Percentiles rank a stretch among this genome's conserved stretches.
Conservation (phyloP, 1,140 invertebrate species). For the Pomacea maculata region DNA sequence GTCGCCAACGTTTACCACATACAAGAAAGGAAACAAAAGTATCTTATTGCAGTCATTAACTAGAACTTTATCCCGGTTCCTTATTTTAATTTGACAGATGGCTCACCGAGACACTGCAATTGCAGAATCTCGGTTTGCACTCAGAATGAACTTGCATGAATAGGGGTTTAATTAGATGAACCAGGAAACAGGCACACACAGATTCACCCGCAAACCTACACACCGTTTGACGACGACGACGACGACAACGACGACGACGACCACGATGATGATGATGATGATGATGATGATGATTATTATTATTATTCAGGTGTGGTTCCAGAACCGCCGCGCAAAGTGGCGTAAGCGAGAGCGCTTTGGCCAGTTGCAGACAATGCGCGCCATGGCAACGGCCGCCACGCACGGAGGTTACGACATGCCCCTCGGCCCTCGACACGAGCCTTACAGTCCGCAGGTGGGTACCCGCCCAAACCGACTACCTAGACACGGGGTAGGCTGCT, state of each 20-base stretch:
- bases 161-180: too few species aligned
- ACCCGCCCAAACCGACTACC: background rate
- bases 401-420: conserved; percentile 52
- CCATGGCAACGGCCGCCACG: conserved; percentile 51
- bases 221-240: background rate
- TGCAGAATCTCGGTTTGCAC: too few species aligned
- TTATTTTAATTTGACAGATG: too few species aligned
- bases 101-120: too few species aligned
- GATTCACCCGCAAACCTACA: background rate
- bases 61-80: too few species aligned
- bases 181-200: background rate
- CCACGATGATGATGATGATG: conserved; percentile 3
- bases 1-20: too few species aligned
- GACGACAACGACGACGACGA: background rate
- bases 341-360: conserved; percentile 74
- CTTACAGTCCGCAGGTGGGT: conserved; percentile 46
- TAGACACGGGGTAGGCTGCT: too few species aligned
- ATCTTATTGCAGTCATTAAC: too few species aligned
- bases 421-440: conserved; percentile 46
- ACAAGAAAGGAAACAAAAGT: too few species aligned
- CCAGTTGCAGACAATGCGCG: conserved; percentile 56
- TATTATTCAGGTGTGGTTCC: conserved; percentile 92
- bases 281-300: background rate
- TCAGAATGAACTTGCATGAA: too few species aligned
- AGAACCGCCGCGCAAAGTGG: conserved; percentile 98